A percentile compares a stretch with the other conserved stretches of the same genome.
Conservation (phyloP, 2,797 vertebrate species). For the Morelia viridis region DNA sequence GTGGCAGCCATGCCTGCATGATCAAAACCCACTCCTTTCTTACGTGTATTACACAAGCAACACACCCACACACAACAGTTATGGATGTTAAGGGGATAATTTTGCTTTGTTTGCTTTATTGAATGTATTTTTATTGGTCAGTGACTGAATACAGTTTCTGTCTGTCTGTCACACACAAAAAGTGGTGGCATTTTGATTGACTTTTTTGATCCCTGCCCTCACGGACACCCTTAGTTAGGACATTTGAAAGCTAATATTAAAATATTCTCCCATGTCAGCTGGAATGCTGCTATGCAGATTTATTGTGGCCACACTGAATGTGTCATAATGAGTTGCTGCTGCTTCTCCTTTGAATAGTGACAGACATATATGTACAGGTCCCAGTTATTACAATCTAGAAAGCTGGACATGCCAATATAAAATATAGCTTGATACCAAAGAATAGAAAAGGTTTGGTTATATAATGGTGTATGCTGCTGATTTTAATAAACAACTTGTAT, state of each 20-base stretch:
- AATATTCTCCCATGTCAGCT: slow-evolving; percentile 42
- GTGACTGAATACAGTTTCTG: too few species aligned
- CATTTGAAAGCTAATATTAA: not conserved
- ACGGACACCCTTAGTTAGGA: too few species aligned
- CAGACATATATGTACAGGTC: slow-evolving; percentile 12
- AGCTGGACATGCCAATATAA: slow-evolving; percentile 7
- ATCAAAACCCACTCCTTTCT: too few species aligned
- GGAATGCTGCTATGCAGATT: slow-evolving; percentile 18
- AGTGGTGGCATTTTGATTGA: too few species aligned
- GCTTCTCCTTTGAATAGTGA: slow-evolving; percentile 9
- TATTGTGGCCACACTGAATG: not conserved
- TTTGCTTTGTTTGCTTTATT: too few species aligned
- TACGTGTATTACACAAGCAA: too few species aligned
- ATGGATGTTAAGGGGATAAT: too few species aligned
- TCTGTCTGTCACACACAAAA: too few species aligned
- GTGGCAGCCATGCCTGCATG: too few species aligned
- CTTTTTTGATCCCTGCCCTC: too few species aligned
- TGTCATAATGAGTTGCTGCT: not conserved
- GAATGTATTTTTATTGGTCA: too few species aligned
- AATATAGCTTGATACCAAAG: rapidly evolving
- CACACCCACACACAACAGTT: too few species aligned
- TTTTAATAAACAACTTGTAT: slow-evolving; percentile 6
- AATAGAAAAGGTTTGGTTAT: slow-evolving; percentile 8
- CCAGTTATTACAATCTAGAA: rapidly evolving
- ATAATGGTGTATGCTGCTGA: not conserved